These are phyloP conservation scores for Melanaphis sacchari DNA, from an alignment of 1,140 invertebrate species.

Conservation along the genomic window DNA sequence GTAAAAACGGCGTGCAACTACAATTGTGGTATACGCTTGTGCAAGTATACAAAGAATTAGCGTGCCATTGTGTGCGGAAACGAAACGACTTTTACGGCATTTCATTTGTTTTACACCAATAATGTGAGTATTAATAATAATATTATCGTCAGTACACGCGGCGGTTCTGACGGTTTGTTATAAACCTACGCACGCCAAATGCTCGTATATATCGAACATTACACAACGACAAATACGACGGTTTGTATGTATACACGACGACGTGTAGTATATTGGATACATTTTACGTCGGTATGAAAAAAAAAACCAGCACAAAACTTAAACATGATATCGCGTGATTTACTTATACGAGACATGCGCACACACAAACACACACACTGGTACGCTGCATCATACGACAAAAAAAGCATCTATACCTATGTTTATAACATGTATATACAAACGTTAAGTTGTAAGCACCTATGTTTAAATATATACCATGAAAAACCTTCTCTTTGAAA, in stretches of 20 bases:
- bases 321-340: conserved; percentile 31
- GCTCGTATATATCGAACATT: neutral
- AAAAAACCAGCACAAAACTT: neutral
- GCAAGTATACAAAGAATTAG: neutral
- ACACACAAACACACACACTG: neutral
- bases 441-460: too few species aligned
- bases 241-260: neutral
- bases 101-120: conserved; percentile 17
- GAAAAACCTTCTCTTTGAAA: neutral
- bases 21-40: too few species aligned
- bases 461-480: too few species aligned
- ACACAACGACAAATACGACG: neutral
- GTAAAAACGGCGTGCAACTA: too few species aligned
- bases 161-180: neutral
- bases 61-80: neutral
- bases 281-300: neutral
- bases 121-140: conserved; percentile 4
- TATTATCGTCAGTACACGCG: neutral
- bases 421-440: too few species aligned
- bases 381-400: neutral
- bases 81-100: neutral
- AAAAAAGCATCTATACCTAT: neutral
- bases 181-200: neutral
- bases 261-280: neutral
- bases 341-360: neutral